These are phyloP conservation scores for Nephotettix cincticeps DNA, from an alignment of 1,140 invertebrate genomes.

Conservation along the genomic window DNA sequence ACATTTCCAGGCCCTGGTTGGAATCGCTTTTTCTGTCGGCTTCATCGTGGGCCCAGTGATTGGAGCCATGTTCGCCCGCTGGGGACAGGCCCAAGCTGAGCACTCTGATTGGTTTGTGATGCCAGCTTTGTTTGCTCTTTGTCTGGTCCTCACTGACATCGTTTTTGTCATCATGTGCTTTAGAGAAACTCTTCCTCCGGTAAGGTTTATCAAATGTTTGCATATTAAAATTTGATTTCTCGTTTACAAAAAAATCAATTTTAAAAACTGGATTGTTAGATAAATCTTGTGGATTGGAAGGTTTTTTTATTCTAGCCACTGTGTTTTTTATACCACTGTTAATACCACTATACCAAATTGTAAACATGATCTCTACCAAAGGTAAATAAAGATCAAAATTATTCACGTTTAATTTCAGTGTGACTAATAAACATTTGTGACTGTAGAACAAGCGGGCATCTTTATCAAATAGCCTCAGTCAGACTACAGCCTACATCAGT, in stretches of 20 bases:
- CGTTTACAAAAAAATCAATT: too few species aligned
- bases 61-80: conserved; percentile 86
- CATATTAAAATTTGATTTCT: too few species aligned
- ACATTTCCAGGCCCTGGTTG: conserved; percentile 83
- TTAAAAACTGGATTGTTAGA: too few species aligned
- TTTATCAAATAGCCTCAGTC: conserved; percentile 63
- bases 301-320: too few species aligned
- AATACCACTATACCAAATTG: too few species aligned
- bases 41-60: conserved; percentile 96
- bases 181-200: conserved; percentile 81
- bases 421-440: conserved; percentile 44
- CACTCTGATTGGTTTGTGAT: conserved; percentile 71
- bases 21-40: conserved; percentile 95
- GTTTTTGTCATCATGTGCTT: conserved; percentile 73
- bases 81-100: conserved; percentile 51
- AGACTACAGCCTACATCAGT: conserved; percentile 73
- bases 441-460: conserved; percentile 62
- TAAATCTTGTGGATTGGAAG: too few species aligned
- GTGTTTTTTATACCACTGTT: too few species aligned
- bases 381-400: too few species aligned
- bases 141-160: conserved; percentile 75
- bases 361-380: too few species aligned
- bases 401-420: too few species aligned
- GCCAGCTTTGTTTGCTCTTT: conserved; percentile 85
- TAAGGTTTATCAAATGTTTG: too few species aligned